phyloP scores from a whole-genome alignment of 2,888 invertebrate species.

The Eumerus sabulonum region DNA sequence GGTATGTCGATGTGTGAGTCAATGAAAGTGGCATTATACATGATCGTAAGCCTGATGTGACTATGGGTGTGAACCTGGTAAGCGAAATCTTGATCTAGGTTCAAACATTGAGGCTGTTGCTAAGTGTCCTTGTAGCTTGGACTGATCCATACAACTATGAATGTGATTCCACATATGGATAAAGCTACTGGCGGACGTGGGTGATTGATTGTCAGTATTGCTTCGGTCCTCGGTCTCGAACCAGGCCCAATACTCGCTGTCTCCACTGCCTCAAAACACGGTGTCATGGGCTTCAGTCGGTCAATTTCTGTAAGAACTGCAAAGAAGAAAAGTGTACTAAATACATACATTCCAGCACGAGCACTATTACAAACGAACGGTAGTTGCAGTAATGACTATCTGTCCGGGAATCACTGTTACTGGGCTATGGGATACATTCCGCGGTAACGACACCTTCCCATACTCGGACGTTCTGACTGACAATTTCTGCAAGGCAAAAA shows the following conservation, averaged over 20 bases:
- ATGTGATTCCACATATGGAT: conserved; percentile 75
- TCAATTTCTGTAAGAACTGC: conserved; percentile 69
- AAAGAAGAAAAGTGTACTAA: background rate
- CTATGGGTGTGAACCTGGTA: conserved; percentile 78
- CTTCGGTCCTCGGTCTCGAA: conserved; percentile 73
- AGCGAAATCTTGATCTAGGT: background rate
- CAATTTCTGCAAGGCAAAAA: conserved; percentile 51
- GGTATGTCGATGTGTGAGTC: conserved; percentile 69
- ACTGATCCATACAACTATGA: conserved; percentile 75
- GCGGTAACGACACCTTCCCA: conserved; percentile 65
- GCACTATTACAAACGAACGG: conserved; percentile 72
- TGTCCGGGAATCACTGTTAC: conserved; percentile 75
- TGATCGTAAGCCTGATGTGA: conserved; percentile 61
- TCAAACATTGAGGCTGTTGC: background rate
- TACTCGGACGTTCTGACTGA: conserved; percentile 63
- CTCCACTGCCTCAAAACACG: conserved; percentile 74
- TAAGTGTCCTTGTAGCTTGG: conserved; percentile 73
- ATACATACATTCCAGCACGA: conserved; percentile 70
- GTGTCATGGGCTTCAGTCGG: conserved; percentile 73
- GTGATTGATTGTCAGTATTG: conserved; percentile 75
- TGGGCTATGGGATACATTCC: conserved; percentile 52
- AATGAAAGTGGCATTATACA: conserved; percentile 69
- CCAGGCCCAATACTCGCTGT: conserved; percentile 71
- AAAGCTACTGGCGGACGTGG: conserved; percentile 74
- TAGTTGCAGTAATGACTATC: conserved; percentile 74